A percentile compares a stretch with the other conserved stretches of the same genome.
Conservation (phyloP, 2,113 vertebrate species). For the Engraulis encrasicolus region DNA sequence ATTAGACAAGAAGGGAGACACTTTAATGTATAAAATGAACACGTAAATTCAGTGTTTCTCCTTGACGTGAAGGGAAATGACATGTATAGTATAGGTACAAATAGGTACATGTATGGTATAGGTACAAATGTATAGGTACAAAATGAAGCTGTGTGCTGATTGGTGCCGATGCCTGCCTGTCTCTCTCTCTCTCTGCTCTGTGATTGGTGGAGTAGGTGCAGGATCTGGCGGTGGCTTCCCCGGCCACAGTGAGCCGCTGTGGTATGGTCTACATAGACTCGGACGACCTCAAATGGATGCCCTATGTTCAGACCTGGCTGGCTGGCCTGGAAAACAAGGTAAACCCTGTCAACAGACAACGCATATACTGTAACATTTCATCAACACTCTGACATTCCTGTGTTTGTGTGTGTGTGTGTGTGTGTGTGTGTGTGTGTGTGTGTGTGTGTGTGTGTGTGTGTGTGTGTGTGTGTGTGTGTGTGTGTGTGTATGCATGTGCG, state of each 20-base stretch:
- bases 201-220: constrained; percentile 78
- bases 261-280: constrained; percentile 90
- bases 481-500: no score
- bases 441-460: no score
- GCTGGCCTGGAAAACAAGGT: constrained; percentile 72
- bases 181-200: background rate
- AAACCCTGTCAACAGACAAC: constrained; percentile 9
- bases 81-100: no score
- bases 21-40: no score
- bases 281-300: constrained; percentile 87
- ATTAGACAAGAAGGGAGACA: no score
- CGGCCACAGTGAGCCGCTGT: constrained; percentile 88
- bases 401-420: no score
- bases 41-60: no score
- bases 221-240: constrained; percentile 85
- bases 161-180: no score
- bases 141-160: background rate
- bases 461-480: no score
- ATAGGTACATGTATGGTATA: background rate
- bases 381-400: no score
- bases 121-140: background rate
- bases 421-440: no score
- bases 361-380: background rate
- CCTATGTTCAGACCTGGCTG: constrained; percentile 86
- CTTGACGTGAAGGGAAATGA: no score